These are phyloP conservation scores for Falcunculus frontatus DNA, from an alignment of 2,113 vertebrate genomes.

Conservation along the genomic window DNA sequence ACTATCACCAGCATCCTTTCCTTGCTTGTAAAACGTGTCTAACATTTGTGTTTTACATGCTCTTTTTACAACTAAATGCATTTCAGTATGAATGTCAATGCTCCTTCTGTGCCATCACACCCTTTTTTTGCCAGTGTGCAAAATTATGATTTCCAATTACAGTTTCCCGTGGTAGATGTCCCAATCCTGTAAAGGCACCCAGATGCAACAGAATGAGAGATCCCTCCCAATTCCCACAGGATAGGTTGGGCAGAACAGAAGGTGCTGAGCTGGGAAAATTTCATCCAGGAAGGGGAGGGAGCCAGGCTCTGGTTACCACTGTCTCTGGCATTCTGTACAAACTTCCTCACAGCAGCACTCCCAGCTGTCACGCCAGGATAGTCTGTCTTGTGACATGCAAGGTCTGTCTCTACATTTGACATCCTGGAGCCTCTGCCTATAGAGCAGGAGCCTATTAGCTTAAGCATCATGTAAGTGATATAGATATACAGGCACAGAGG, in stretches of 20 bases:
- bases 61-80: neutral
- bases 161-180: neutral
- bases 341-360: neutral
- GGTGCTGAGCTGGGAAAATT: neutral
- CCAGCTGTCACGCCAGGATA: neutral
- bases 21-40: neutral
- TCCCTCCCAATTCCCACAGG: rapidly evolving
- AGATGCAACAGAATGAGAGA: neutral
- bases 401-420: neutral
- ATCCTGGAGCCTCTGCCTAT: neutral
- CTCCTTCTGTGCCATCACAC: neutral
- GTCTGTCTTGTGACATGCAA: neutral
- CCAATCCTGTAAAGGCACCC: neutral
- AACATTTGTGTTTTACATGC: neutral
- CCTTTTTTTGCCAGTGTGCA: neutral
- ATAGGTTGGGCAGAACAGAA: neutral
- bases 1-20: neutral
- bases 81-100: neutral
- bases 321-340: neutral
- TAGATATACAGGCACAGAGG: neutral
- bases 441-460: neutral
- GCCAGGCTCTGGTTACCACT: neutral
- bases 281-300: neutral
- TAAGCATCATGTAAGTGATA: neutral
- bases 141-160: neutral